Evolutionary conservation across 2,888 invertebrate genomes (phyloP), one percentile per base, ranked within the genome.

Genomic region (Acrobasis repandana): DNA sequence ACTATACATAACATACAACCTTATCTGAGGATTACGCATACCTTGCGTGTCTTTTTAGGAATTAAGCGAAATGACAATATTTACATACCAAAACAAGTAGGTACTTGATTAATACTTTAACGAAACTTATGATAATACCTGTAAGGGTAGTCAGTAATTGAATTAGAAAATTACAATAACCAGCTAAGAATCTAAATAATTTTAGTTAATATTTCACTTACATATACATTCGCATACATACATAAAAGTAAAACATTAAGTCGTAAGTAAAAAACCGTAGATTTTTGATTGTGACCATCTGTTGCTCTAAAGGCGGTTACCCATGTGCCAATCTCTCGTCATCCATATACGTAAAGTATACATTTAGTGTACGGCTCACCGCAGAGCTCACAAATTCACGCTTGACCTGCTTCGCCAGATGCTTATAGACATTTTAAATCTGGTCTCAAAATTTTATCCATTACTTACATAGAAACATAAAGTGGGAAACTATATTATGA

Each of bases 351-450:
- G 65, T 52, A 50, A n/a, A 4, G 2, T 20, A 20, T 48, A 60
- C 62, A 63, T 64, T 61, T 61, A n/a, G 63, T 63, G 61, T 57
- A 65, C 52, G 16, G 58, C 54, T 57, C 60, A 61, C 63, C 58
- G 54, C 61, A 46, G 52, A 56, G 58, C 63, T 58, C 49, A 54
- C 62, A 64, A 52, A 64, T 59, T 65, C 66, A 67, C 64, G 69
- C 65, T 68, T 69, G 70, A 70, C 70, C 68, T 66, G 63, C 61
- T 68, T 66, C 51, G 18, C 43, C 61, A 58, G 67, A 67, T 58
- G 58, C 48, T 67, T 65, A 65, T 68, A 54, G 63, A 52, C 52
- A 28, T 60, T 60, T 47, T 51, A 18, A 48, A 60, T 15, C 9
- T 9, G 16, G 52, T 16, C 10, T 51, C 18, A 3, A 52, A 59